A percentile compares a stretch with the other conserved stretches of the same genome.
phyloP scores from a whole-genome alignment of 2,797 vertebrate genomes.

The Catostomus latipinnis region DNA sequence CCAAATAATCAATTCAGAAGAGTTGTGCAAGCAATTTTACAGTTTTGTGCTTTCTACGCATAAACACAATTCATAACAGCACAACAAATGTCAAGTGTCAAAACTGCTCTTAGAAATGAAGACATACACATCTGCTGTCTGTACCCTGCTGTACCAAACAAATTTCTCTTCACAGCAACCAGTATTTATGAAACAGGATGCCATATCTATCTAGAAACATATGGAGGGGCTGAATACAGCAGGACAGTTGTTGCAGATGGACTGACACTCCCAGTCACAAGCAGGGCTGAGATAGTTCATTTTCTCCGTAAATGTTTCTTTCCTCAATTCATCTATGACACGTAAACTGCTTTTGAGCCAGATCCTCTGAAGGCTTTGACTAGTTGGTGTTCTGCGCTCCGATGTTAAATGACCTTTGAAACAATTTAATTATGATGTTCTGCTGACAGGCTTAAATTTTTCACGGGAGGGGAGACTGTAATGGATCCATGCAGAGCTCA shows the following conservation, averaged over 20 bases:
- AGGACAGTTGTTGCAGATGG: constrained; percentile 67
- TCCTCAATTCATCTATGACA: constrained; percentile 81
- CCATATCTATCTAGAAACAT: constrained; percentile 51
- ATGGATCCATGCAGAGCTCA: constrained; percentile 75
- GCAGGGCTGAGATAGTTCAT: constrained; percentile 75
- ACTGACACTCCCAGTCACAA: constrained; percentile 75
- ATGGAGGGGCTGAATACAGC: constrained; percentile 43
- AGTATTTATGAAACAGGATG: constrained; percentile 54
- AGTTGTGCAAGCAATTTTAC: constrained; percentile 42
- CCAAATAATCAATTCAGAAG: constrained; percentile 38
- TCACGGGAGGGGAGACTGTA: constrained; percentile 75
- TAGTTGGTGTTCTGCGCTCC: constrained; percentile 77
- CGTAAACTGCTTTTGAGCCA: constrained; percentile 79
- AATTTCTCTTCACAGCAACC: constrained; percentile 24
- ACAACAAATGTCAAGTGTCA: constrained; percentile 45
- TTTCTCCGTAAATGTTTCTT: constrained; percentile 79
- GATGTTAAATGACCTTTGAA: constrained; percentile 86
- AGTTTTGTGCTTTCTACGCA: constrained; percentile 53
- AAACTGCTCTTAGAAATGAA: constrained; percentile 41
- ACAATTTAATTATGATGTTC: constrained; percentile 85
- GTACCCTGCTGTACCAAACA: constrained; percentile 22
- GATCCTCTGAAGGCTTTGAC: constrained; percentile 75
- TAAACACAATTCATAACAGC: constrained; percentile 33
- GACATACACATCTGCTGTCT: constrained; percentile 42
- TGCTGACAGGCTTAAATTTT: constrained; percentile 81